Conservation (phyloP, 30 jellyfish, hydroid and myxozoan species). For the Turritopsis dohrnii region DNA sequence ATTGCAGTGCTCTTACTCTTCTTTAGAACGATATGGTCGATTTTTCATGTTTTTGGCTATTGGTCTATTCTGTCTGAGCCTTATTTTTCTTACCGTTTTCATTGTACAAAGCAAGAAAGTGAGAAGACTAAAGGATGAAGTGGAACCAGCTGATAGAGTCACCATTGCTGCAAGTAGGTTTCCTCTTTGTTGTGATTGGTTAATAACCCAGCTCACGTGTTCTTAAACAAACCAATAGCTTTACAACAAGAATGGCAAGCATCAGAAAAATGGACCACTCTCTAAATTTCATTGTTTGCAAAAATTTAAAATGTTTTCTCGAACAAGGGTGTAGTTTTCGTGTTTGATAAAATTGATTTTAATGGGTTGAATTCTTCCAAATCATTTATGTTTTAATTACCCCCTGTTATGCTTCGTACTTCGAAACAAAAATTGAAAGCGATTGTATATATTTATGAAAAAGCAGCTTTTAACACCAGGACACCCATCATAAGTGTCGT, state of each 20-base stretch:
- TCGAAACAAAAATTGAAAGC: not conserved
- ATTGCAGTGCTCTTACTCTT: not conserved
- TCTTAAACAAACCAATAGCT: no score
- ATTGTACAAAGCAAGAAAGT: constrained; percentile 17
- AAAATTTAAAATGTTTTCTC: no score
- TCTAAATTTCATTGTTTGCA: no score
- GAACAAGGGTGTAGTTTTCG: no score
- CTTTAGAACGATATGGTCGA: not conserved
- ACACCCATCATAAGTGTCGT: not conserved
- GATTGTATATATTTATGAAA: not conserved
- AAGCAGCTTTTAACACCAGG: not conserved
- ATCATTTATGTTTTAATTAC: not conserved
- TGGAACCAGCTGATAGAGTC: not conserved
- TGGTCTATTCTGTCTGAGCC: not conserved
- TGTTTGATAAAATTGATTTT: no score
- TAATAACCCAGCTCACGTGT: no score
- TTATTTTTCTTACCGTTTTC: not conserved
- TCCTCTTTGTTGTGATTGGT: no score
- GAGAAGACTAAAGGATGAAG: not conserved
- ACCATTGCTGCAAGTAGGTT: not conserved
- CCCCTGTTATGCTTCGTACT: not conserved
- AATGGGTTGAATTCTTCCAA: not conserved
- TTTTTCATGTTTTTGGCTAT: not conserved
- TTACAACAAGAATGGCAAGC: no score
- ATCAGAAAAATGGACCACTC: no score